Base-by-base conservation (phyloP, 1,140 invertebrate genomes). In the Hyposmocoma kahamanoa region DNA sequence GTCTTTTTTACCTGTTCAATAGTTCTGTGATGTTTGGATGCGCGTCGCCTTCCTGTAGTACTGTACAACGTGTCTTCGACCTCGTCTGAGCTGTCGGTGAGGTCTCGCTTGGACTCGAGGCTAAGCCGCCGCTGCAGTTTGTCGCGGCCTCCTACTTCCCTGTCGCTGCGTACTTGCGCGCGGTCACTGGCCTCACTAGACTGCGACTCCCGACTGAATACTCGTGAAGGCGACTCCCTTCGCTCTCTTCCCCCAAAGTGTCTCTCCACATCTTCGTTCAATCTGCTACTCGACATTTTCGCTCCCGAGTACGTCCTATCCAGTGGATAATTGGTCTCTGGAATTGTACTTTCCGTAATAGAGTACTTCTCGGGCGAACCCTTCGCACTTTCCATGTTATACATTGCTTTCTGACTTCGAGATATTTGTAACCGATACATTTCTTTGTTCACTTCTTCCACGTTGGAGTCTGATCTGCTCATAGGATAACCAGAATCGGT, bases 61-160 rank as follows among this genome's bases (percentile, higher is more conserved):
- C 84, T 86, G 64, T 87, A 87, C 50, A 77, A 53, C 10, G 76
- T 78, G 49, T 87, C 88, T 53, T 90, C 89, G 19, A 87, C 72
- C 39, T 90, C 91, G 52, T 91, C 91, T 11, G 91, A 90, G 59
- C 89, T 92, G 56, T 94, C 92, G 0, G 91, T 92, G 8, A 92
- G 71, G 38, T 92, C 91, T 19, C 91, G 74, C 6, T 91, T 91
- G 1, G 92, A 92, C 61, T 93, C 92, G n/a, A 93, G 63, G 18
- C 92, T 92, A 22, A 93, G 76, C 15, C 92, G 83, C 42, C 92
- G 74, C 59, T 91, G 88, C 44, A 82, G 54, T 42, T 82, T 83
- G 34, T 85, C 82, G 5, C 78, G 58, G 2, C 39, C 60, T 1
- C 60, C 42, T 11, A 47, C 28, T 26, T 77, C 72, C 17, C 73